A percentile compares a stretch with the other conserved stretches of the same genome.
phyloP scores from a whole-genome alignment of 2,113 vertebrate genomes.

The Hylia prasina region DNA sequence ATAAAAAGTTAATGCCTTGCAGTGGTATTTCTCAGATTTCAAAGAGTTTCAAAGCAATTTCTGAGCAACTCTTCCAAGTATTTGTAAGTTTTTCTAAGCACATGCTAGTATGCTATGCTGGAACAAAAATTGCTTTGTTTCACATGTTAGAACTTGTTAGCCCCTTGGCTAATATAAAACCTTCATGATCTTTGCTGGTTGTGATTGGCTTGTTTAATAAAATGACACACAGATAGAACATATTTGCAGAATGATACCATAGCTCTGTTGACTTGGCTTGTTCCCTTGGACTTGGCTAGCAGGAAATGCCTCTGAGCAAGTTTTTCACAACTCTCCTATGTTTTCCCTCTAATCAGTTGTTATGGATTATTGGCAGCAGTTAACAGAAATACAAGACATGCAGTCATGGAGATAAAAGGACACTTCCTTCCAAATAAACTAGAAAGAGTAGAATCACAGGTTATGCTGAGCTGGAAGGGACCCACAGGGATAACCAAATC shows the following conservation, averaged over 20 bases:
- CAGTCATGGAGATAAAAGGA: conserved; percentile 26
- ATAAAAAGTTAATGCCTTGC: neutral
- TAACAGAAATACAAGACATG: conserved; percentile 17
- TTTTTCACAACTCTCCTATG: neutral
- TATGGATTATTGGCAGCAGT: conserved; percentile 16
- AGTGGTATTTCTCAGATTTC: neutral
- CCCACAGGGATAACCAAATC: neutral
- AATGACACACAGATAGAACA: conserved; percentile 5
- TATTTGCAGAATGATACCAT: conserved; percentile 29
- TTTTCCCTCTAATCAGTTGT: conserved; percentile 37
- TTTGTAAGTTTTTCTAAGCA: neutral
- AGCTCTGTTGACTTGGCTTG: conserved; percentile 24
- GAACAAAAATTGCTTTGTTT: neutral
- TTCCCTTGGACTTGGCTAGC: neutral
- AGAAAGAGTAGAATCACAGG: neutral
- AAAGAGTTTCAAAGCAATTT: neutral
- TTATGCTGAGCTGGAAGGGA: neutral
- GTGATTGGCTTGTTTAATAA: neutral
- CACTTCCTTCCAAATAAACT: conserved; percentile 41
- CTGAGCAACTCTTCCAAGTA: neutral
- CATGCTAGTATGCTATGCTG: neutral
- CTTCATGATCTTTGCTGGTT: neutral
- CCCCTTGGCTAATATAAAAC: neutral
- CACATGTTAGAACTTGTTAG: neutral
- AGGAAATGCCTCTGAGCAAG: neutral